phyloP scores from a whole-genome alignment of 2,888 invertebrate genomes.

The Torymus tubicola region DNA sequence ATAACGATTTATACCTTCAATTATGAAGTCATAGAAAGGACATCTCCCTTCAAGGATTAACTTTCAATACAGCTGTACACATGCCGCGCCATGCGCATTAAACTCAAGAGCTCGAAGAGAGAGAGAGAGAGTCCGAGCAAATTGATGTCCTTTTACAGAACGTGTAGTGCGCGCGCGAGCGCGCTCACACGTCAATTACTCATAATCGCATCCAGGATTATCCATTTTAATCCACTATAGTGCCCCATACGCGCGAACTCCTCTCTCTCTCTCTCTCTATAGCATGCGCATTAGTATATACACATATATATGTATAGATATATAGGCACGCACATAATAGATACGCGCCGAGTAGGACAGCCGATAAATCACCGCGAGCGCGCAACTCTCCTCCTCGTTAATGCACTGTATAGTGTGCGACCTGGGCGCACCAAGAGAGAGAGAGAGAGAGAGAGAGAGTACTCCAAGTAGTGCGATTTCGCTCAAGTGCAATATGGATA shows the following conservation, averaged over 20 bases:
- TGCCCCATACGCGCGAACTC: background rate
- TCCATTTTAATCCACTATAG: conserved; percentile 8
- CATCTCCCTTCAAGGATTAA: too few species aligned
- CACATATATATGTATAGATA: background rate
- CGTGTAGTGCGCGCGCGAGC: too few species aligned
- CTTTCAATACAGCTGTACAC: too few species aligned
- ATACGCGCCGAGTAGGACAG: conserved; percentile 2
- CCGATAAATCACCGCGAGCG: conserved; percentile 39
- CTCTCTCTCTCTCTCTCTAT: too few species aligned
- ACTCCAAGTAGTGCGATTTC: conserved; percentile 42
- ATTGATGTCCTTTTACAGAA: background rate
- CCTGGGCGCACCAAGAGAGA: too few species aligned
- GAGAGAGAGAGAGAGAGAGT: background rate
- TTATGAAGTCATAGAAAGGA: too few species aligned
- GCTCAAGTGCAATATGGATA: conserved; percentile 49
- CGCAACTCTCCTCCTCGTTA: conserved; percentile 24
- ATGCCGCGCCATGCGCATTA: too few species aligned
- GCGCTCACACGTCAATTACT: background rate
- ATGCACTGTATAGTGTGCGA: background rate
- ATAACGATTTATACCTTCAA: too few species aligned
- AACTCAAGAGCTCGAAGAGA: too few species aligned
- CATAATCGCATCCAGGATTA: conserved; percentile 3
- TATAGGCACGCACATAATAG: background rate
- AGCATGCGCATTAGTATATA: background rate
- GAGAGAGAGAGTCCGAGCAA: background rate